phyloP scores from a whole-genome alignment of 2,113 vertebrate species.

The Orcinus orca region DNA sequence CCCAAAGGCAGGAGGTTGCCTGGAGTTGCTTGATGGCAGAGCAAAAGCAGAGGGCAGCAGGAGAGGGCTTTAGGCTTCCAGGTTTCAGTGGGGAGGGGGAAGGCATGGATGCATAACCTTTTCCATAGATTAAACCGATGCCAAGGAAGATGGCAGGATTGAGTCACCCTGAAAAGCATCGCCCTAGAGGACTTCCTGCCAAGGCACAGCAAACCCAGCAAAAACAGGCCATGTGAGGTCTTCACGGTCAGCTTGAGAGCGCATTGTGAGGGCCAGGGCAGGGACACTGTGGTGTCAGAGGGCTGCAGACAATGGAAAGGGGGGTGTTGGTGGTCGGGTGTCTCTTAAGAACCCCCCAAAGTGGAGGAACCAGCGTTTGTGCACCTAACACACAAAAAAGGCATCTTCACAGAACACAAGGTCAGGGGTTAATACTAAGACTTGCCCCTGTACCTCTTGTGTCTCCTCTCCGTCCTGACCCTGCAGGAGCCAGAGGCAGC shows the following conservation, averaged over 20 bases:
- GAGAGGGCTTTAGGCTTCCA: neutral
- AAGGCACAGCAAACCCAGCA: neutral
- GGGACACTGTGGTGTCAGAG: neutral
- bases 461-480: neutral
- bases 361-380: neutral
- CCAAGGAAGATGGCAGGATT: neutral
- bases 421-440: neutral
- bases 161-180: neutral
- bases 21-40: neutral
- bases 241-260: neutral
- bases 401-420: neutral
- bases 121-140: neutral
- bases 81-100: neutral
- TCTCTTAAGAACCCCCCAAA: neutral
- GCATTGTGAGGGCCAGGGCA: neutral
- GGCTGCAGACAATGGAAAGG: neutral
- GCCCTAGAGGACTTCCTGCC: neutral
- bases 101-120: neutral
- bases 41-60: neutral
- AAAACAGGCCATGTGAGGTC: neutral
- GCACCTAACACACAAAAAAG: neutral
- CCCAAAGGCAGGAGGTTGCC: neutral
- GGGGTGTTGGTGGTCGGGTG: fast-evolving
- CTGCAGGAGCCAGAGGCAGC: neutral
- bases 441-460: neutral